Percentiles rank a stretch among this genome's conserved stretches.
phyloP scores from a whole-genome alignment of 2,113 vertebrate species.

The Festucalex cinctus region DNA sequence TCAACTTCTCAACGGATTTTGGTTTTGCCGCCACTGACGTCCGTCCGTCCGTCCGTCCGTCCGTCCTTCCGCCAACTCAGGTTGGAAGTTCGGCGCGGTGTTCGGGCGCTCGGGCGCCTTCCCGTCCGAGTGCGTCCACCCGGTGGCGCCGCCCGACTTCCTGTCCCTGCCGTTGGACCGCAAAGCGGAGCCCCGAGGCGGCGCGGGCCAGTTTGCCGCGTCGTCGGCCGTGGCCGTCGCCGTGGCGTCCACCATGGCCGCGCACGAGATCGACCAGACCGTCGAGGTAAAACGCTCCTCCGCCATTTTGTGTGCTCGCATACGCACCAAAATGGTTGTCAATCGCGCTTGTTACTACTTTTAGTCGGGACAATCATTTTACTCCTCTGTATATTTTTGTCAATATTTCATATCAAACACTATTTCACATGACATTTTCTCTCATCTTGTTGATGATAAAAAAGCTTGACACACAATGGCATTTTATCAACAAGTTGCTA shows the following conservation, averaged over 20 bases:
- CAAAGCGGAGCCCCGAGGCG: slow-evolving; percentile 76
- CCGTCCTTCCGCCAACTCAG: slow-evolving; percentile 53
- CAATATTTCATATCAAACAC: no score
- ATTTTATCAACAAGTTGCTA: no score
- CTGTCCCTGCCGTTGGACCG: slow-evolving; percentile 80
- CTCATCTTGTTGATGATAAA: no score
- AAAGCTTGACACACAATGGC: no score
- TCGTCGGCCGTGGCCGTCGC: slow-evolving; percentile 79
- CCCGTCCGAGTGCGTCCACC: slow-evolving; percentile 83
- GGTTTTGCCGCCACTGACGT: not conserved
- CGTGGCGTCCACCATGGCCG: slow-evolving; percentile 81
- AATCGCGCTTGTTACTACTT: no score
- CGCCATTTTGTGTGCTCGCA: no score
- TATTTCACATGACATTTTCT: no score
- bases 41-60: not conserved
- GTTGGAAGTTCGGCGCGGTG: slow-evolving; percentile 93
- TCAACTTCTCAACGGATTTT: not conserved
- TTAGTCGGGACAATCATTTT: no score
- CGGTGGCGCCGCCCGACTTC: slow-evolving; percentile 84
- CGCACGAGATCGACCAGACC: slow-evolving; percentile 84
- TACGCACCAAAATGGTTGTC: no score
- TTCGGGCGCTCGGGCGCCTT: slow-evolving; percentile 83
- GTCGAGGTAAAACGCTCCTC: slow-evolving; percentile 74
- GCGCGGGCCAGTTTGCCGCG: slow-evolving; percentile 80
- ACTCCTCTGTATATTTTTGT: no score